Percentiles rank a stretch among this genome's conserved stretches.
These are phyloP conservation scores for Onychorhynchus coronatus DNA, from an alignment of 2,113 vertebrate species.

Conservation along the genomic window DNA sequence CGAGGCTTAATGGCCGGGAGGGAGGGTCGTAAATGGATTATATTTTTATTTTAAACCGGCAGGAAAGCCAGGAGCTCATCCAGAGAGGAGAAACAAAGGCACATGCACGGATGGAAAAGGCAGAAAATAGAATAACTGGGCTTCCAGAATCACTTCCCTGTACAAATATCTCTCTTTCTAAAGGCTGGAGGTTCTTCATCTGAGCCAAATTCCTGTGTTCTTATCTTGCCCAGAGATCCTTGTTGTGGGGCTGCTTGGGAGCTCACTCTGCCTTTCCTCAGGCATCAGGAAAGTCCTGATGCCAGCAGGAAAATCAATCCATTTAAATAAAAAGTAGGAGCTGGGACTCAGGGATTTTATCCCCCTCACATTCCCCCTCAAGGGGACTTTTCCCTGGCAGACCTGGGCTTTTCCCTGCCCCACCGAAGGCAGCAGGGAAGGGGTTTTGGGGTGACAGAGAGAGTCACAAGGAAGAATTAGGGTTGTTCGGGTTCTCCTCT, in stretches of 20 bases:
- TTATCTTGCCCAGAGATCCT: not conserved
- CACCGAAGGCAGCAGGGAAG: not conserved
- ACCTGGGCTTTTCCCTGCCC: not conserved
- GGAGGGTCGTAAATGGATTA: not conserved
- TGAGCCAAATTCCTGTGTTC: accelerated
- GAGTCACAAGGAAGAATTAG: not conserved
- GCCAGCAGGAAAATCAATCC: not conserved
- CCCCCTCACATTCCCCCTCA: not conserved
- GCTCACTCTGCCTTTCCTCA: not conserved
- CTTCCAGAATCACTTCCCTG: not conserved
- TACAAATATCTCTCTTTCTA: not conserved
- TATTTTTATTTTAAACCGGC: conserved; percentile 1
- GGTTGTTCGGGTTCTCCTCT: not conserved
- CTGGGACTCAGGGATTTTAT: not conserved
- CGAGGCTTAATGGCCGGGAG: not conserved
- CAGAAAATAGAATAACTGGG: not conserved
- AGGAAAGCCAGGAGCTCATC: not conserved
- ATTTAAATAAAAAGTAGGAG: not conserved
- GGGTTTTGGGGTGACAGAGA: not conserved
- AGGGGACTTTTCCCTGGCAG: not conserved
- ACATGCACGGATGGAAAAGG: not conserved
- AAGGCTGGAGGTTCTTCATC: not conserved
- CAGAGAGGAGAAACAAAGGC: not conserved
- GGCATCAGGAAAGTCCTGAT: not conserved
- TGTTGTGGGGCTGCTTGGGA: not conserved